Evolutionary conservation across 1,140 invertebrate genomes (phyloP).

Genomic region (Zaprionus camerounensis): DNA sequence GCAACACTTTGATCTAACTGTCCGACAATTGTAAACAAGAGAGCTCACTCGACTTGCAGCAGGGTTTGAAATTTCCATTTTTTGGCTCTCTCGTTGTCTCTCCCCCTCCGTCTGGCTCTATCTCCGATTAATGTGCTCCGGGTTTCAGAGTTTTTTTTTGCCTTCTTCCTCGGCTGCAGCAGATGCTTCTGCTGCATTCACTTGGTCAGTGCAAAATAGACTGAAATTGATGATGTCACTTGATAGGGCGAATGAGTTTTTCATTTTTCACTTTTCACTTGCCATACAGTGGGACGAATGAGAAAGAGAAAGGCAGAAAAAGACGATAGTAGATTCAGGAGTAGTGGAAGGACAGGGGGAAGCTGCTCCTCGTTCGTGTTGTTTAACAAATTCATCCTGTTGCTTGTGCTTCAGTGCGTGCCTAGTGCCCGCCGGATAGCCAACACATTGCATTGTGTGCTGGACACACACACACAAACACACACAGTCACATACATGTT

Average conservation of each 20-base stretch:
- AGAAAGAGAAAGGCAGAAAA: conserved; percentile 4
- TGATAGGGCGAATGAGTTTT: conserved; percentile 83
- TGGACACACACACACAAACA: background rate
- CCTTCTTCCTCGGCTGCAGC: conserved; percentile 33
- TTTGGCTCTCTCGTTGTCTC: conserved; percentile 13
- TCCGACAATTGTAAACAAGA: conserved; percentile 26
- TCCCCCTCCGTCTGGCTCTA: background rate
- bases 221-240: conserved; percentile 84
- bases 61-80: conserved; percentile 24
- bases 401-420: conserved; percentile 78
- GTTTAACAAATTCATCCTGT: conserved; percentile 82
- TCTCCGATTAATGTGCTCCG: conserved; percentile 31
- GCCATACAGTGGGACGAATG: background rate
- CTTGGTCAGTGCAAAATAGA: conserved; percentile 70
- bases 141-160: conserved; percentile 30
- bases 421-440: conserved; percentile 44
- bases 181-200: conserved; percentile 24
- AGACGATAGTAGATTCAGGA: background rate
- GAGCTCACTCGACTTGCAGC: conserved; percentile 20
- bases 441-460: conserved; percentile 55
- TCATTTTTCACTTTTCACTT: conserved; percentile 78
- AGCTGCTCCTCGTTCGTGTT: conserved; percentile 50
- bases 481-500: conserved; percentile 3
- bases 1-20: conserved; percentile 20
- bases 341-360: background rate